Evolutionary conservation across 2,113 vertebrate species (phyloP).

Genomic region (Amblyornis subalaris): DNA sequence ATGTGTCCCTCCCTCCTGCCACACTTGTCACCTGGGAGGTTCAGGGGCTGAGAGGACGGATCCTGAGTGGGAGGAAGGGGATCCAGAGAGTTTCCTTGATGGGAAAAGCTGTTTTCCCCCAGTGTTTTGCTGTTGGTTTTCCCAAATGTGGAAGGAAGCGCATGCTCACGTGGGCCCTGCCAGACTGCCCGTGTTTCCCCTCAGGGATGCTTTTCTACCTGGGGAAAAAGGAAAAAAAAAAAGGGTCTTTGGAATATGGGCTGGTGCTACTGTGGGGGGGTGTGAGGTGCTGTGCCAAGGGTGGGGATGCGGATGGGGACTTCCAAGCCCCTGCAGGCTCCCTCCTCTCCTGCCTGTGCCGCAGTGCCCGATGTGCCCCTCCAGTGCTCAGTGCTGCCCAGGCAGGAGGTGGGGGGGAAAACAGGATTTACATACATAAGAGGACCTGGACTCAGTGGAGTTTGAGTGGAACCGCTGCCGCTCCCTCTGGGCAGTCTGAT

Average conservation of each 20-base stretch:
- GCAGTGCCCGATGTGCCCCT: background rate
- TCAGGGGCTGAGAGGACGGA: rapidly evolving
- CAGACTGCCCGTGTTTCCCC: background rate
- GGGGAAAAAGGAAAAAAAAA: background rate
- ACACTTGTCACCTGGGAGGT: rapidly evolving
- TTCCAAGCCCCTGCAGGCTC: background rate
- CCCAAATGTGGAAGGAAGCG: background rate
- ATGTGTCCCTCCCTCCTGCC: background rate
- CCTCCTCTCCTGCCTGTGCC: background rate
- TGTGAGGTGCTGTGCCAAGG: background rate
- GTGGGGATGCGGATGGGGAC: rapidly evolving
- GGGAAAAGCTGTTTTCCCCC: background rate
- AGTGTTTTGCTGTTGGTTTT: background rate
- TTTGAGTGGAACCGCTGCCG: rapidly evolving
- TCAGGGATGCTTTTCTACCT: background rate
- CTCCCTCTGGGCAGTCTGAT: background rate
- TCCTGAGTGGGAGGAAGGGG: background rate
- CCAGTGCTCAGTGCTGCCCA: background rate
- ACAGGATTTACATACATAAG: rapidly evolving
- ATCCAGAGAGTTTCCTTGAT: background rate
- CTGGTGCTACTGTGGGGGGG: background rate
- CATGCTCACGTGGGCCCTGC: rapidly evolving
- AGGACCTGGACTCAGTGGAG: rapidly evolving
- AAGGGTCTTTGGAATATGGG: background rate
- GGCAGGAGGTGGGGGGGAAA: background rate